Evolutionary conservation across 2,888 invertebrate species (phyloP), one percentile per base, ranked within the genome.

Genomic region (Tiliacea citrago): DNA sequence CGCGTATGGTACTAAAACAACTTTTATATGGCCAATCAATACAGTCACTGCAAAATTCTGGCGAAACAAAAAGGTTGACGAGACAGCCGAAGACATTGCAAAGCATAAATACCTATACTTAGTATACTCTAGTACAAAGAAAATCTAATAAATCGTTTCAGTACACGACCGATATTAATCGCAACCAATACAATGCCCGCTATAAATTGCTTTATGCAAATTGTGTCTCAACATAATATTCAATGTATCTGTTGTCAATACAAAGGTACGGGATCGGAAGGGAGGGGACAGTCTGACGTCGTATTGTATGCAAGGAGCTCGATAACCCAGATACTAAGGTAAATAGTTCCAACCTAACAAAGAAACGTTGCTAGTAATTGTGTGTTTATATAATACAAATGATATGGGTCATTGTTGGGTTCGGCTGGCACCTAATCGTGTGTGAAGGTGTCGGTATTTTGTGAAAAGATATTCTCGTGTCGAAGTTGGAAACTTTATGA

Each of bases 251-350:
- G 83, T 86, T 86, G 86, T 89, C 88, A 88, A 88, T 88, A 88
- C 83, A 88, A 88, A 89, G 87, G 79, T 77, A 85, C 72, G 77
- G 80, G 83, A 88, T 88, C 89, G 90, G 91, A 91, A 93, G 90
- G 88, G 89, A 88, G 89, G 89, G 88, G 90, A 91, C 90, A 89
- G 86, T 80, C 86, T 86, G 89, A 89, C 88, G 89, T 86, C 82
- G 89, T 87, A 92, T 92, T 92, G 91, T 92, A 86, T 86, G 80
- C 62, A 86, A 86, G 88, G 86, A 89, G 88, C 88, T 88, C 90
- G 91, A 93, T 93, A 94, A 92, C 94, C 93, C 88, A 94, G 91
- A 93, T 93, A 90, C 90, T 86, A 79, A 72, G 68, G 83, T 89
- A 90, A 88, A 90, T 86, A 89, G 90, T 79, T 82, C 78, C 79